Percentiles rank a stretch among this genome's conserved stretches.
phyloP scores from a whole-genome alignment of 2,797 vertebrate species.

The Sebastes matsubarae region DNA sequence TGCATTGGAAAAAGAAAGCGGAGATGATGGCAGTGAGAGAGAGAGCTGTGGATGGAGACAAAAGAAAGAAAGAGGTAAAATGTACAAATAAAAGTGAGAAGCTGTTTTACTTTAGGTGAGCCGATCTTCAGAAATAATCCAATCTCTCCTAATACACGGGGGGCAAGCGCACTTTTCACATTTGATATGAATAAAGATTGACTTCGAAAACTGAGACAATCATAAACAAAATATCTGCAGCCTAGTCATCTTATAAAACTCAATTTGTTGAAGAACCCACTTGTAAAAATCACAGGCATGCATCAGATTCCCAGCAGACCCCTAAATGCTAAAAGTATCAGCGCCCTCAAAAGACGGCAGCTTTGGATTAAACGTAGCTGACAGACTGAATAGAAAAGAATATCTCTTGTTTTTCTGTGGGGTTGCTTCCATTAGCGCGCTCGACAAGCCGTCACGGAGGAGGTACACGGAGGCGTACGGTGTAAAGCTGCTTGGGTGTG shows the following conservation, averaged over 20 bases:
- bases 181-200: slow-evolving; percentile 68
- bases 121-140: slow-evolving; percentile 54
- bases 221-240: slow-evolving; percentile 67
- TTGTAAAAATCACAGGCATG: slow-evolving; percentile 53
- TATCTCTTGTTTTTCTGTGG: slow-evolving; percentile 30
- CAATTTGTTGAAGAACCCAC: slow-evolving; percentile 75
- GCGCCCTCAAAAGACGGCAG: slow-evolving; percentile 27
- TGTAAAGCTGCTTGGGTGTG: slow-evolving; percentile 3
- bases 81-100: slow-evolving; percentile 23
- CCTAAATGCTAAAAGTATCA: slow-evolving; percentile 51
- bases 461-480: background rate
- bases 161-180: slow-evolving; percentile 31
- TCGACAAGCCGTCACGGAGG: slow-evolving; percentile 33
- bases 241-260: slow-evolving; percentile 66
- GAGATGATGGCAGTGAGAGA: background rate
- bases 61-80: background rate
- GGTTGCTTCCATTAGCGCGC: slow-evolving; percentile 48
- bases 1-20: slow-evolving; percentile 8
- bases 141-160: slow-evolving; percentile 46
- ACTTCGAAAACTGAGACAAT: slow-evolving; percentile 57
- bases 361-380: slow-evolving; percentile 61
- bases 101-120: slow-evolving; percentile 38
- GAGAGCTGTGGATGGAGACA: background rate
- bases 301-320: slow-evolving; percentile 54
- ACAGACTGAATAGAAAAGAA: slow-evolving; percentile 58